These are phyloP conservation scores for Intellagama lesueurii DNA, from an alignment of 2,797 vertebrate species.

Conservation along the genomic window DNA sequence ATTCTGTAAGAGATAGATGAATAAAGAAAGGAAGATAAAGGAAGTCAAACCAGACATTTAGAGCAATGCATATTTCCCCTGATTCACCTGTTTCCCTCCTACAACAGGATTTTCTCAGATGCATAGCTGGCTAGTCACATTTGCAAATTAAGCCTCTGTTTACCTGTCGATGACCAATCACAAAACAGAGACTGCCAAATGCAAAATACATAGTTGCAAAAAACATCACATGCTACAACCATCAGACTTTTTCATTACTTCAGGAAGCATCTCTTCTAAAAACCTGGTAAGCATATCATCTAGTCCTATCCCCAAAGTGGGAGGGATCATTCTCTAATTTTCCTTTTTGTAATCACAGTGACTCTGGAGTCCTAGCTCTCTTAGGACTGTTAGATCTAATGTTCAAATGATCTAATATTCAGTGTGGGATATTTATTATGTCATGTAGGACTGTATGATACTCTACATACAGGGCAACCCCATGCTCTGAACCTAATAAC, in stretches of 20 bases:
- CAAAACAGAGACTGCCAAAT: no score
- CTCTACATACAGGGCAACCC: background rate
- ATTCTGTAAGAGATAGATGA: conserved; percentile 84
- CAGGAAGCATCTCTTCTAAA: no score
- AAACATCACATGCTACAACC: no score
- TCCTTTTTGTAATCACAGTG: background rate
- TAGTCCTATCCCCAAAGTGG: background rate
- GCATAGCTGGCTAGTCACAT: no score
- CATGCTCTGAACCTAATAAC: background rate
- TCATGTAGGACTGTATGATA: background rate
- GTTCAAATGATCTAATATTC: background rate
- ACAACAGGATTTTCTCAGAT: no score
- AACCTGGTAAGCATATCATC: no score
- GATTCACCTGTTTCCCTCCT: no score
- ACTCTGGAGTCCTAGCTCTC: background rate
- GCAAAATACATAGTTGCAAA: no score
- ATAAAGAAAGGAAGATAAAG: conserved; percentile 50
- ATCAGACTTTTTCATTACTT: no score
- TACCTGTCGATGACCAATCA: no score
- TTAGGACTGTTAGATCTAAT: background rate
- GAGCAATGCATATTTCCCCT: no score
- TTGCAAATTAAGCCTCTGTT: no score
- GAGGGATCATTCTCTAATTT: conserved; percentile 4
- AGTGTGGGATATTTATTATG: background rate
- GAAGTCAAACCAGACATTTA: background rate